These are phyloP conservation scores for Daphoenositta chrysoptera DNA, from an alignment of 2,113 vertebrate genomes.

Conservation along the genomic window DNA sequence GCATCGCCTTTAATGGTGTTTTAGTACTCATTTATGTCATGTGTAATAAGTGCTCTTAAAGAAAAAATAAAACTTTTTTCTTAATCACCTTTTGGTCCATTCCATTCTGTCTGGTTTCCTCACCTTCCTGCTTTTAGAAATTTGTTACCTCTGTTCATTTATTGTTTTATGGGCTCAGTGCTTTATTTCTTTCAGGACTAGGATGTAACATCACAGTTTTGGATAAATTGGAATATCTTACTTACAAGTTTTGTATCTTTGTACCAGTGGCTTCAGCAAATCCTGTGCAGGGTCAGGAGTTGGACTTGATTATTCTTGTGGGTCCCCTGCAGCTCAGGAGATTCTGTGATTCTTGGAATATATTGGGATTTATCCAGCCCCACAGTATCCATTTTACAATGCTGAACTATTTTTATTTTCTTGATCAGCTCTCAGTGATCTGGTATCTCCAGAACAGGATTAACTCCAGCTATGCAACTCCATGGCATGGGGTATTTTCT, in stretches of 20 bases:
- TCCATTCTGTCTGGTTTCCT: not conserved
- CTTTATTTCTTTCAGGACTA: not conserved
- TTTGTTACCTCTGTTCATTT: not conserved
- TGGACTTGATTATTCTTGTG: fast-evolving
- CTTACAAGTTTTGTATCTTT: not conserved
- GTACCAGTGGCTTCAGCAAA: not conserved
- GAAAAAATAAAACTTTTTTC: not conserved
- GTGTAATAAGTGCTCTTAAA: not conserved
- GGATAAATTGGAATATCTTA: not conserved
- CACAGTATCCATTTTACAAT: not conserved
- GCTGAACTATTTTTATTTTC: not conserved
- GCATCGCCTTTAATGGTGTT: not conserved
- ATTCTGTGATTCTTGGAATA: not conserved
- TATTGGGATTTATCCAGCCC: not conserved
- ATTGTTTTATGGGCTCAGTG: not conserved
- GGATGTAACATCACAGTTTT: not conserved
- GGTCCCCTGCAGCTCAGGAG: not conserved
- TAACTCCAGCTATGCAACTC: not conserved
- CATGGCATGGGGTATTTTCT: not conserved
- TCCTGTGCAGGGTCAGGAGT: not conserved
- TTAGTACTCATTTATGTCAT: not conserved
- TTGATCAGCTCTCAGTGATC: not conserved
- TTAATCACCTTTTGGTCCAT: not conserved
- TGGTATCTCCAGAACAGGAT: not conserved
- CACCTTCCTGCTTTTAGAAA: not conserved